Conservation (phyloP, 1,140 invertebrate genomes). For the Zaprionus lachaisei region DNA sequence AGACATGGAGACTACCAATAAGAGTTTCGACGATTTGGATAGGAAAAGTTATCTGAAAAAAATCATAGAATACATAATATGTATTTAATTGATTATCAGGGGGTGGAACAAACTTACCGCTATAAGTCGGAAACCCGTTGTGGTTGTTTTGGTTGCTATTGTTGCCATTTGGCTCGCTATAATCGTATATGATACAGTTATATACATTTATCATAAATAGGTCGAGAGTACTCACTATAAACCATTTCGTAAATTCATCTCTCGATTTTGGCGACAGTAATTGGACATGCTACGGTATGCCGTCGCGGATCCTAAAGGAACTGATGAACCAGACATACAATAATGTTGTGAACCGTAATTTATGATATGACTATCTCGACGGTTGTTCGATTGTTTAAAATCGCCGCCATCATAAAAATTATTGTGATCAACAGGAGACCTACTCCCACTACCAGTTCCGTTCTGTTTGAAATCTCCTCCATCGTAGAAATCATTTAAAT, state of each 20-base stretch:
- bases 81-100: neutral
- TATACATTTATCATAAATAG: neutral
- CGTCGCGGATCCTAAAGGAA: neutral
- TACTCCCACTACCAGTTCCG: neutral
- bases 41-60: neutral
- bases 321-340: neutral
- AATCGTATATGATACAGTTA: neutral
- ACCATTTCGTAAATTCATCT: conserved; percentile 54
- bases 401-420: neutral
- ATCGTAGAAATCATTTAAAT: conserved; percentile 3
- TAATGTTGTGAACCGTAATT: neutral
- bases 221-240: conserved; percentile 32
- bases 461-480: neutral
- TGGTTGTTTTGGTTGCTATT: conserved; percentile 3
- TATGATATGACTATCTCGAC: neutral
- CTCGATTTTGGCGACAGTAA: conserved; percentile 21
- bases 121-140: neutral
- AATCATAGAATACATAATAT: neutral
- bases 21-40: neutral
- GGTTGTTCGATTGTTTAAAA: neutral
- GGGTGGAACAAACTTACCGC: neutral
- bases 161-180: neutral
- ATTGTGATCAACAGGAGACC: neutral
- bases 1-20: conserved; percentile 5
- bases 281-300: conserved; percentile 33